A percentile compares a stretch with the other conserved stretches of the same genome.
Evolutionary conservation across 2,113 vertebrate species (phyloP).

Genomic region (Leucopternis melanops): DNA sequence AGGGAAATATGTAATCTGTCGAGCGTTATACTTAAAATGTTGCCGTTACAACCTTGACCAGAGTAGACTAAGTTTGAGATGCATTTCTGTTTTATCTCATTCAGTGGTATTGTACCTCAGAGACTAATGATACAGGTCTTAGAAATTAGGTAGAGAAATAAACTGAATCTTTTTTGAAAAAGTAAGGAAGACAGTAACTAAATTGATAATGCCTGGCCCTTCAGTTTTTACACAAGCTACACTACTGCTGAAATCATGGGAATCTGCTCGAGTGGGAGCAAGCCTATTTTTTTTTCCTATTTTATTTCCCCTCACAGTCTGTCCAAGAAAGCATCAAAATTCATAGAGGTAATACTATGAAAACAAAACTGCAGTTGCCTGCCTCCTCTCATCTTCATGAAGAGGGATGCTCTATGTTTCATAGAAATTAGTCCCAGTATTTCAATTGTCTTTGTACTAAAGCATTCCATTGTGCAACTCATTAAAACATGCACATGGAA

Average conservation of each 20-base stretch:
- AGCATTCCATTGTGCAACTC: constrained; percentile 51
- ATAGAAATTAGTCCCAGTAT: constrained; percentile 54
- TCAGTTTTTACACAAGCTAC: not conserved
- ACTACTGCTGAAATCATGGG: not conserved
- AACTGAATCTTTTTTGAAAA: not conserved
- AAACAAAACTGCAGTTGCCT: constrained; percentile 6
- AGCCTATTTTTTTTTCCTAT: not conserved
- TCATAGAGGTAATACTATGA: not conserved
- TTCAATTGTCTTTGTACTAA: constrained; percentile 35
- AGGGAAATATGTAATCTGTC: not conserved
- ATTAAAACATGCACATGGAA: constrained; percentile 61
- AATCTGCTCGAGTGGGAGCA: not conserved
- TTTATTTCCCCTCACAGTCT: not conserved
- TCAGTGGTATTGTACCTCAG: not conserved
- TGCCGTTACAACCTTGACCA: not conserved
- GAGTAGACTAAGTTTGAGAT: not conserved
- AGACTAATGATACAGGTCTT: not conserved
- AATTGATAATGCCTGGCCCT: not conserved
- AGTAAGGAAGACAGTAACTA: not conserved
- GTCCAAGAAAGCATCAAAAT: not conserved
- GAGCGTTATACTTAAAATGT: not conserved
- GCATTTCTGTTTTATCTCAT: constrained; percentile 10
- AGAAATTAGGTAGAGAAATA: not conserved
- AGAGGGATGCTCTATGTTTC: constrained; percentile 30
- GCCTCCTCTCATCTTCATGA: not conserved